Conservation (phyloP, 2,113 vertebrate species). For the Pseudois nayaur region DNA sequence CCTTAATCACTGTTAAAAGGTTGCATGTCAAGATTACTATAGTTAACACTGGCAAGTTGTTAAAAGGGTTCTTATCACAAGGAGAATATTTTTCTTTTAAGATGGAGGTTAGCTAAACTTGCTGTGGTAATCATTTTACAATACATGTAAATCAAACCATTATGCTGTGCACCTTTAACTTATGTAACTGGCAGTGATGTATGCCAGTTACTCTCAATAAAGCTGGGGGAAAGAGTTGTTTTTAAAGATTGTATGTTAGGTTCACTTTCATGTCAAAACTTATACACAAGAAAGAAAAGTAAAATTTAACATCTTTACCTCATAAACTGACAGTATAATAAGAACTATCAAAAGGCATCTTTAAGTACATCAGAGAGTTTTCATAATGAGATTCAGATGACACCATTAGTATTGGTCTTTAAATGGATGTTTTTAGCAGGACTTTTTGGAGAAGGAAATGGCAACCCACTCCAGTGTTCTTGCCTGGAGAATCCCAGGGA, state of each 20-base stretch:
- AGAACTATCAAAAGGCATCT: not conserved
- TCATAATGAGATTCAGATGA: not conserved
- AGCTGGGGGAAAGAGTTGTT: not conserved
- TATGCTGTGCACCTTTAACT: not conserved
- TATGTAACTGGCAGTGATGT: not conserved
- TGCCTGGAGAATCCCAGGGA: too few relatives aligned
- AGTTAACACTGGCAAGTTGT: not conserved
- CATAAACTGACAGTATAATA: not conserved
- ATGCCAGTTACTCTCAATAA: not conserved
- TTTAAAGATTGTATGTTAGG: not conserved
- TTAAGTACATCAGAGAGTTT: not conserved
- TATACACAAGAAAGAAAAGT: not conserved
- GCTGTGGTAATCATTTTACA: not conserved
- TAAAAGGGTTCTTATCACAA: not conserved
- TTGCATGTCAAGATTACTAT: not conserved
- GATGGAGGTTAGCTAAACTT: not conserved
- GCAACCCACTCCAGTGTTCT: too few relatives aligned
- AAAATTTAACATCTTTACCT: not conserved
- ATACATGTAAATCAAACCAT: not conserved
- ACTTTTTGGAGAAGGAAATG: not conserved
- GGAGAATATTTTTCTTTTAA: not conserved
- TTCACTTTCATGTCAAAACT: not conserved
- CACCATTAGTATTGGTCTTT: not conserved
- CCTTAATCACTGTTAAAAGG: not conserved
- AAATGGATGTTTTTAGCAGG: not conserved